Evolutionary conservation across 2,888 invertebrate species (phyloP), one percentile per base, ranked within the genome.

Genomic region (Serripes groenlandicus): DNA sequence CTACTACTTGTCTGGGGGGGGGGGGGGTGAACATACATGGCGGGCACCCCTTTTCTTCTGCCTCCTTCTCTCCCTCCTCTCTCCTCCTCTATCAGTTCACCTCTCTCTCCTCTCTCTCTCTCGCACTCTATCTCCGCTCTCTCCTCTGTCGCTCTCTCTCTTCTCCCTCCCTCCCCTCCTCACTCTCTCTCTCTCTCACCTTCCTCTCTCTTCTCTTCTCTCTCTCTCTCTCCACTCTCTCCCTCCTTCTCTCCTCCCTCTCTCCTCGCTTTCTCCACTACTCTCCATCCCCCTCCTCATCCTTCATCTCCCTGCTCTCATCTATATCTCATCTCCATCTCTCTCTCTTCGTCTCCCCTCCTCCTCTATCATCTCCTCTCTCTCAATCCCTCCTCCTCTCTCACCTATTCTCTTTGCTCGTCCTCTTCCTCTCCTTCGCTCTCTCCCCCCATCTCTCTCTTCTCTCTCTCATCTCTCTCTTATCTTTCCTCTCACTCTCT

Each of bases 81-180:
- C 78, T 79, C 69, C 58, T 37, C 58, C 49, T 66, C 60, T 75
- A 30, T 69, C 9, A n/a, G 34, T 49, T 75, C 37, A 42, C 49
- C 58, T 71, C 68, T 35, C 75, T n/a, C 62, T 56, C 58, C 42
- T 68, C 70, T 69, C 71, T 54, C 74, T 52, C 30, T 74, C 23
- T 72, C 68, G 49, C 76, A 35, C 62, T 54, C 37, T 26, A 35
- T 70, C 35, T 37, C 69, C 52, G 21, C 49, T 64, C 68, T 66
- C 32, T 0, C 37, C 54, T 66, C 58, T 30, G 66, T 62, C 56
- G 42, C 54, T 72, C 56, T 68, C 56, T 64, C 70, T 60, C 70
- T 62, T 70, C 56, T 69, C 32, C 34, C 32, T 32, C 54, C 37
- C 35, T 28, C n/a, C 28, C 30, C n/a, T n/a, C 21, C 54, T 52